phyloP scores from a whole-genome alignment of 2,888 invertebrate genomes.

The Leptinotarsa peninsularis region DNA sequence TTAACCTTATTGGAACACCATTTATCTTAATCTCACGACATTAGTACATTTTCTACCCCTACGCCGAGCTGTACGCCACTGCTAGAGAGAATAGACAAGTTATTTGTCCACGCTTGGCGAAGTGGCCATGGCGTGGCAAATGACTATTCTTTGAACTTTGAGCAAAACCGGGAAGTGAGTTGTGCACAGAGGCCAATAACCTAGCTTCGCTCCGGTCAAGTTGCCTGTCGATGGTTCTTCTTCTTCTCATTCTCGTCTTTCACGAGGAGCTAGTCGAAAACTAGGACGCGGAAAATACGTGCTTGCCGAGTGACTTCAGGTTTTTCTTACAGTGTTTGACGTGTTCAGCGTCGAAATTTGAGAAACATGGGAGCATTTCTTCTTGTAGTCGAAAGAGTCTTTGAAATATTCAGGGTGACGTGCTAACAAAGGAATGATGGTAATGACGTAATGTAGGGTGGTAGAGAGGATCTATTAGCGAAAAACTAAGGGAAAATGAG shows the following conservation, averaged over 20 bases:
- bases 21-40: too few relatives aligned
- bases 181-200: slow-evolving; percentile 59
- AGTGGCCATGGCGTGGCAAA: slow-evolving; percentile 59
- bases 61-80: slow-evolving; percentile 39
- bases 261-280: slow-evolving; percentile 32
- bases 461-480: too few relatives aligned
- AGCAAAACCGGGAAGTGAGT: slow-evolving; percentile 60
- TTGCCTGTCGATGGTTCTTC: slow-evolving; percentile 48
- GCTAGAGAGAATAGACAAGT: slow-evolving; percentile 52
- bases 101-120: slow-evolving; percentile 58
- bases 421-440: too few relatives aligned
- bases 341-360: background rate
- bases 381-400: too few relatives aligned
- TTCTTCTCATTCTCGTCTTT: slow-evolving; percentile 29
- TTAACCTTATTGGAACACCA: too few relatives aligned
- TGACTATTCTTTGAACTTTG: slow-evolving; percentile 51
- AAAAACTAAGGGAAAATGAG: too few relatives aligned
- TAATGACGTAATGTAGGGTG: too few relatives aligned
- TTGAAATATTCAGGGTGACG: too few relatives aligned
- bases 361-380: background rate
- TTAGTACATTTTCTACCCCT: too few relatives aligned
- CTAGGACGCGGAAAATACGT: slow-evolving; percentile 40
- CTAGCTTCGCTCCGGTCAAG: slow-evolving; percentile 58
- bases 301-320: slow-evolving; percentile 20
- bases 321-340: slow-evolving; percentile 5